Percentiles rank a stretch among this genome's conserved stretches.
Conservation (phyloP, 2,113 vertebrate species). For the Tragelaphus scriptus region DNA sequence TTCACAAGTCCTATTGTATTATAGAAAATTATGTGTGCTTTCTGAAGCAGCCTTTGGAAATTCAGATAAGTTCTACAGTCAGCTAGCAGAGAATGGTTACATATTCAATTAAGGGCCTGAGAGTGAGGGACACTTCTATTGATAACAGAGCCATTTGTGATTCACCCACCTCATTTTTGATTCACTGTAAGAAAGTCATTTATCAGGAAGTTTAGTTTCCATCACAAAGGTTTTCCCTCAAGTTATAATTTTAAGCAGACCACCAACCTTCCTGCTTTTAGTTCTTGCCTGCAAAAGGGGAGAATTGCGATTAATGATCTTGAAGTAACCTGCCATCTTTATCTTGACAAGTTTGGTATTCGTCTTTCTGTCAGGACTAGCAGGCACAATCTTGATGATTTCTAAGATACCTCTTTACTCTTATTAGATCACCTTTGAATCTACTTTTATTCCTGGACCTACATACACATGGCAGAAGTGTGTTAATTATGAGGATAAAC, state of each 20-base stretch:
- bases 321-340: neutral
- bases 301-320: neutral
- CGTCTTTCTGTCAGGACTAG: neutral
- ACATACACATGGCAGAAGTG: conserved; percentile 57
- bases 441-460: conserved; percentile 63
- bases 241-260: neutral
- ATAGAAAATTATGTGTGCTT: neutral
- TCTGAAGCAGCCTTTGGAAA: neutral
- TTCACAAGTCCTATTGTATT: neutral
- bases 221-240: neutral
- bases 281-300: neutral
- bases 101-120: neutral
- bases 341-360: neutral
- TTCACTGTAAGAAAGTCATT: neutral
- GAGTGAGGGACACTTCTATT: neutral
- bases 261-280: neutral
- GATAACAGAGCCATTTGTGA: neutral
- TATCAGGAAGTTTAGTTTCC: neutral
- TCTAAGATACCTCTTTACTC: conserved; percentile 63
- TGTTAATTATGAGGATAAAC: conserved; percentile 68
- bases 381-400: conserved; percentile 53
- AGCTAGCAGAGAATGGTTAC: neutral
- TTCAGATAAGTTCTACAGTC: neutral
- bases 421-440: conserved; percentile 58
- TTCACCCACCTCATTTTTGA: neutral